Percentiles rank a stretch among this genome's conserved stretches.
Evolutionary conservation across 2,797 vertebrate genomes (phyloP).

Genomic region (Nasua narica): DNA sequence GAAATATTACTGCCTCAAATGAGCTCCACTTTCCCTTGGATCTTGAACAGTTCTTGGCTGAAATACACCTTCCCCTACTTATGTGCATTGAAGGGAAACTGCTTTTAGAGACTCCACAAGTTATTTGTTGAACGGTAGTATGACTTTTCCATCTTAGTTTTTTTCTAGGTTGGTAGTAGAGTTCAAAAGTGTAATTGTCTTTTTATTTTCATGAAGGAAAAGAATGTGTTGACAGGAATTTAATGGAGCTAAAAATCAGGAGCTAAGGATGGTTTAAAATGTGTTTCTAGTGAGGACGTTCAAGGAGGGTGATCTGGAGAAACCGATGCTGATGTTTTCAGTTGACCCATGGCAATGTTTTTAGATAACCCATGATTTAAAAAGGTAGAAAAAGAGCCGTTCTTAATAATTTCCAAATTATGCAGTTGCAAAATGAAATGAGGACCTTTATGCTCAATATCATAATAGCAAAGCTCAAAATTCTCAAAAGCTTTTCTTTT

Average conservation of each 20-base stretch:
- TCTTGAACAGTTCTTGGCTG: not conserved
- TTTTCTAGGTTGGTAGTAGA: not conserved
- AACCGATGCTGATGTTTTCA: not conserved
- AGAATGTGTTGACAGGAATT: constrained; percentile 45
- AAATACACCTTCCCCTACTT: not conserved
- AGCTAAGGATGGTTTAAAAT: not conserved
- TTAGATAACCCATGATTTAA: not conserved
- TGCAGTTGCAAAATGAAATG: not conserved
- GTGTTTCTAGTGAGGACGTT: not conserved
- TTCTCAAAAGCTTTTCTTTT: not conserved
- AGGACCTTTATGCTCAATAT: not conserved
- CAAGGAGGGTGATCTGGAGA: not conserved
- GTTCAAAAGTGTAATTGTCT: constrained; percentile 15
- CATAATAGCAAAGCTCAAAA: not conserved
- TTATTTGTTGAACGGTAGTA: not conserved
- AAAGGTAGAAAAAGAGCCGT: not conserved
- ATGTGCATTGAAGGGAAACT: not conserved
- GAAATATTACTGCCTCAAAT: not conserved
- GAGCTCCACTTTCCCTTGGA: not conserved
- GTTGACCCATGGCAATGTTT: not conserved
- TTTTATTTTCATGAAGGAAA: not conserved
- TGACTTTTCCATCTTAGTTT: not conserved
- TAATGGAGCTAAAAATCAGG: constrained; percentile 44
- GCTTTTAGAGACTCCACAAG: not conserved
- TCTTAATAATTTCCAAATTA: constrained; percentile 49